Percentiles rank a stretch among this genome's conserved stretches.
Conservation (phyloP, 2,888 invertebrate species). For the Thecophora atra region DNA sequence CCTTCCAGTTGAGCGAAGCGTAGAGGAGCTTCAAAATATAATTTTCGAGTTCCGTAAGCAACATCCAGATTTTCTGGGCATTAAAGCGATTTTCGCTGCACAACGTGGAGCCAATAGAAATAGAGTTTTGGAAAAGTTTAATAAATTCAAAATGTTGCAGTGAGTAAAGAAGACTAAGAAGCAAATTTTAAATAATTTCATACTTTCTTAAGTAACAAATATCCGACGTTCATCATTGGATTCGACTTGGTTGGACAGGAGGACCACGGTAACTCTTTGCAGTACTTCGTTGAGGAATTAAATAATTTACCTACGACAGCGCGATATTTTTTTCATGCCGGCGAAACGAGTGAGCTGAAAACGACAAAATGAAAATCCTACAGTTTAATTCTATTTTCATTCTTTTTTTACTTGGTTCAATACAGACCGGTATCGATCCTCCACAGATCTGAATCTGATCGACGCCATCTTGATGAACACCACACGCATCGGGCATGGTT, state of each 20-base stretch:
- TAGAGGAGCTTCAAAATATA: slow-evolving; percentile 61
- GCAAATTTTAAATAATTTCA: not conserved
- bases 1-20: slow-evolving; percentile 67
- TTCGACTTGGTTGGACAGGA: slow-evolving; percentile 77
- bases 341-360: slow-evolving; percentile 69
- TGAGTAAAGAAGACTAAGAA: slow-evolving; percentile 46
- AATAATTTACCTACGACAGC: slow-evolving; percentile 58
- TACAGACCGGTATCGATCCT: slow-evolving; percentile 68
- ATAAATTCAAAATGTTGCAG: slow-evolving; percentile 54
- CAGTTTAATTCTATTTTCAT: not conserved
- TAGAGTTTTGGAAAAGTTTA: slow-evolving; percentile 46
- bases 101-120: slow-evolving; percentile 47
- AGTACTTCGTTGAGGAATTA: slow-evolving; percentile 53
- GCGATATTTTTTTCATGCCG: slow-evolving; percentile 73
- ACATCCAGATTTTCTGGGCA: slow-evolving; percentile 71
- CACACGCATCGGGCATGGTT: slow-evolving; percentile 65
- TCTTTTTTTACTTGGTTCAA: not conserved
- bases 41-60: slow-evolving; percentile 67
- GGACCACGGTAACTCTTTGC: slow-evolving; percentile 70
- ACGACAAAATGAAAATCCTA: not conserved
- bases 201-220: slow-evolving; percentile 47
- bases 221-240: slow-evolving; percentile 71
- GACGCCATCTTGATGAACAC: slow-evolving; percentile 64
- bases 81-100: slow-evolving; percentile 69
- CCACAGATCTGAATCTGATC: slow-evolving; percentile 71